Conservation (phyloP, 2,797 vertebrate species). For the Podarcis siculus region DNA sequence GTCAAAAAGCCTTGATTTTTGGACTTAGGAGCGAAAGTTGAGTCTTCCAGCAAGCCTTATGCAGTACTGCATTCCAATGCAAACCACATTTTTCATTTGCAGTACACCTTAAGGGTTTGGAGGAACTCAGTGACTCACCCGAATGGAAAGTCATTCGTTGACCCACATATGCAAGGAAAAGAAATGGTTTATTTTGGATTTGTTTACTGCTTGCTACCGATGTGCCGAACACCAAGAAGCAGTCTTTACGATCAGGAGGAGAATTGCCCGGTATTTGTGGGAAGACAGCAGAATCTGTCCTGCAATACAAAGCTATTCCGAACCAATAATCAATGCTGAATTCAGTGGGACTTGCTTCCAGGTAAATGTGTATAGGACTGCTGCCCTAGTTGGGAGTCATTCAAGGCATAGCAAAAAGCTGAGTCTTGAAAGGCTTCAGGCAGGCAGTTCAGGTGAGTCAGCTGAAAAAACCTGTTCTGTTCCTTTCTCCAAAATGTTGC, state of each 20-base stretch:
- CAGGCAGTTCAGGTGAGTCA: not conserved
- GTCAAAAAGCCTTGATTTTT: constrained; percentile 53
- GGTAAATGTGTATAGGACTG: not conserved
- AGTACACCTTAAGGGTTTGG: constrained; percentile 63
- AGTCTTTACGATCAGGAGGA: constrained; percentile 32
- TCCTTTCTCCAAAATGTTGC: not conserved
- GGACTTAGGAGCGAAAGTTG: constrained; percentile 43
- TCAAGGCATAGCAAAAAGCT: not conserved
- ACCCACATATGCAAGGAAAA: constrained; percentile 54
- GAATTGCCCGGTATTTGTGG: not conserved
- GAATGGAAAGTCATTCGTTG: constrained; percentile 44
- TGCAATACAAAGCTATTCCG: not conserved
- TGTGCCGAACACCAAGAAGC: constrained; percentile 37
- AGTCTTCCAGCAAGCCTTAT: constrained; percentile 17
- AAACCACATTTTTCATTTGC: constrained; percentile 64
- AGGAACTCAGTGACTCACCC: constrained; percentile 51
- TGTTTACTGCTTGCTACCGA: constrained; percentile 47
- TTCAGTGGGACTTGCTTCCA: not conserved
- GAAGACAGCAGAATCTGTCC: not conserved
- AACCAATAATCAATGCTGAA: not conserved
- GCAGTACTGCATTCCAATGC: constrained; percentile 62
- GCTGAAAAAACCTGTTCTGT: not conserved
- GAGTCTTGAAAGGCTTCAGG: not conserved
- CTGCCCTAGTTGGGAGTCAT: not conserved
- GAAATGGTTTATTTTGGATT: constrained; percentile 63